These are phyloP conservation scores for Luscinia megarhynchos DNA, from an alignment of 2,797 vertebrate species.

Conservation along the genomic window DNA sequence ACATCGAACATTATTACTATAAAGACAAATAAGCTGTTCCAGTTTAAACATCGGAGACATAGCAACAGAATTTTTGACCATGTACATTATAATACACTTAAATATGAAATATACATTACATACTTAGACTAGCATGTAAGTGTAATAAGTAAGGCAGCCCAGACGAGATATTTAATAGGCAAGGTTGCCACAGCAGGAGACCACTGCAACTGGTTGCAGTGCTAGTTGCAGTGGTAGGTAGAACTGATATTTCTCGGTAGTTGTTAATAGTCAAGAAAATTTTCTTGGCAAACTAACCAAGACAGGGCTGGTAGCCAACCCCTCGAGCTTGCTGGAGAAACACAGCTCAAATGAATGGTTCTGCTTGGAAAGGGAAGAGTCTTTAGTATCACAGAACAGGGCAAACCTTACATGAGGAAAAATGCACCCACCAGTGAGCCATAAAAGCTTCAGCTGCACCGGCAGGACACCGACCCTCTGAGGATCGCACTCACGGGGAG, in stretches of 20 bases:
- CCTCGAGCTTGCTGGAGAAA: accelerated
- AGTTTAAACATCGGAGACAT: not conserved
- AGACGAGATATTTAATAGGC: not conserved
- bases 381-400: not conserved
- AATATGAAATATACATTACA: not conserved
- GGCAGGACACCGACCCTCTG: no score
- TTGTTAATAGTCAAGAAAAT: not conserved
- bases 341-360: accelerated
- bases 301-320: not conserved
- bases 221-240: not conserved
- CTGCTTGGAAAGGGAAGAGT: accelerated
- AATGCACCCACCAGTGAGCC: no score
- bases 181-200: not conserved
- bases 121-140: accelerated
- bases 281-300: not conserved
- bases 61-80: not conserved
- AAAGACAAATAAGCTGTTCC: not conserved
- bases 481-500: not conserved
- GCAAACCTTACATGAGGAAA: not conserved
- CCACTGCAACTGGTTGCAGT: not conserved
- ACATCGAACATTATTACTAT: not conserved
- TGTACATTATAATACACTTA: no score
- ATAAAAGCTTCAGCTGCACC: not conserved
- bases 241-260: not conserved
- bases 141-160: not conserved